Evolutionary conservation across 1,140 invertebrate genomes (phyloP), one percentile per base, ranked within the genome.

Genomic region (Lepidurus apus): DNA sequence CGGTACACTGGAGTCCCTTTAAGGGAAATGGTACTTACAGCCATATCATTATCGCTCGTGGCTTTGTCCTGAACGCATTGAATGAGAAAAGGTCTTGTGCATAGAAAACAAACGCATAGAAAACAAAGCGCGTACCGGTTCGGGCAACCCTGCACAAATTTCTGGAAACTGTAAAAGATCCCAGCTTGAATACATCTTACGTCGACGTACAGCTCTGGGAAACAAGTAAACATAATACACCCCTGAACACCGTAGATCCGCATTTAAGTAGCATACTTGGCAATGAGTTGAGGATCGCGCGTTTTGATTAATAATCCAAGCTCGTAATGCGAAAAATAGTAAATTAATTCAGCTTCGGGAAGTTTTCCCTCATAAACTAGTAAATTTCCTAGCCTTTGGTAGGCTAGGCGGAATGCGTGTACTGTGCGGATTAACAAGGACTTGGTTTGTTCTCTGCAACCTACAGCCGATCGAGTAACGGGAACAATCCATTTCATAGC

Each of bases 1-100:
- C 87, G 85, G 82, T 88, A 92, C 0, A 93, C 92, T 1, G 93
- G 89, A 7, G 92, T 92, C 24, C 91, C 93, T 82, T 83, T 80
- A 43, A 91, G 80, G 73, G 74, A 77, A 74, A 80, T 43, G 17
- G 43, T 42, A 43, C 53, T 43, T 9, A 11, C 44, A 13, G 53
- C 21, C 53, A 75, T 73, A 21, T 78, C 74, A n/a, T 77, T 26
- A 9, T 73, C 74, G 42, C 43, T 74, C 34, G 43, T 42, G 8
- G 21, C 42, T 6, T 43, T 13, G n/a, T 75, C 26, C 74, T 75
- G 10, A 11, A 13, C 13, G 10, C 3, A 26, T 44, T 75, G 34
- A 79, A 79, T 42, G 3, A 21, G n/a, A 76, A 7, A 76, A 75
- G 9, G 65, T 44, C 74, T 11, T 24, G 74, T 8, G 0, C 5